Evolutionary conservation across 1,140 invertebrate genomes (phyloP).

Genomic region (Drosophila quadrilineata): DNA sequence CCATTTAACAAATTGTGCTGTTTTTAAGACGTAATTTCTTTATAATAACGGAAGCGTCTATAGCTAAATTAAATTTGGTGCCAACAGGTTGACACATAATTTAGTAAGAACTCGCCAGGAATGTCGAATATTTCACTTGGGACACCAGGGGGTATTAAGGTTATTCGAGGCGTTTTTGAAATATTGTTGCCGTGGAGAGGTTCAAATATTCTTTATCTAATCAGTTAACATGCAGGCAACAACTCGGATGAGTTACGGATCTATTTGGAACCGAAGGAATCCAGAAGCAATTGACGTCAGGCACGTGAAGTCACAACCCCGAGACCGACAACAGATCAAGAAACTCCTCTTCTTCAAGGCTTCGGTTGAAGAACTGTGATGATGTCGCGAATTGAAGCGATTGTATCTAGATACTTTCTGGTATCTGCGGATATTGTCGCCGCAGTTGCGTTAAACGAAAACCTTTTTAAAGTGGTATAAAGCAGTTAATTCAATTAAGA

Average conservation of each 20-base stretch:
- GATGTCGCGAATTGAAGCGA: conserved; percentile 39
- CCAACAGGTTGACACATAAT: too few relatives aligned
- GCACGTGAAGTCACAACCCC: conserved; percentile 7
- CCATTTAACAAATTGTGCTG: too few relatives aligned
- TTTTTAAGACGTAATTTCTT: too few relatives aligned
- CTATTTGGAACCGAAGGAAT: neutral
- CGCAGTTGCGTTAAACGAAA: conserved; percentile 29
- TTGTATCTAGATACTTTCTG: conserved; percentile 61
- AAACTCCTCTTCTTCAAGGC: too few relatives aligned
- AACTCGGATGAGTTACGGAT: neutral
- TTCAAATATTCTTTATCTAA: conserved; percentile 40
- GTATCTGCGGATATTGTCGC: conserved; percentile 30
- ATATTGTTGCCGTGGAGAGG: conserved; percentile 16
- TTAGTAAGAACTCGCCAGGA: too few relatives aligned
- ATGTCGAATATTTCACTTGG: too few relatives aligned
- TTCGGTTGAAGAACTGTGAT: conserved; percentile 8
- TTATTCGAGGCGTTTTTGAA: too few relatives aligned
- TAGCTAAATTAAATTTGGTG: too few relatives aligned
- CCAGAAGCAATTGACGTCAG: conserved; percentile 40
- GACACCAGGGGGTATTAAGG: too few relatives aligned
- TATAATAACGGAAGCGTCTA: too few relatives aligned
- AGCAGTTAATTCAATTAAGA: conserved; percentile 75
- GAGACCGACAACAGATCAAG: conserved; percentile 9
- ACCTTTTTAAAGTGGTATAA: conserved; percentile 70
- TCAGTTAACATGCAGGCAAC: conserved; percentile 39